A percentile compares a stretch with the other conserved stretches of the same genome.
Conservation (phyloP, 2,113 vertebrate genomes). For the Oncorhynchus nerka region DNA sequence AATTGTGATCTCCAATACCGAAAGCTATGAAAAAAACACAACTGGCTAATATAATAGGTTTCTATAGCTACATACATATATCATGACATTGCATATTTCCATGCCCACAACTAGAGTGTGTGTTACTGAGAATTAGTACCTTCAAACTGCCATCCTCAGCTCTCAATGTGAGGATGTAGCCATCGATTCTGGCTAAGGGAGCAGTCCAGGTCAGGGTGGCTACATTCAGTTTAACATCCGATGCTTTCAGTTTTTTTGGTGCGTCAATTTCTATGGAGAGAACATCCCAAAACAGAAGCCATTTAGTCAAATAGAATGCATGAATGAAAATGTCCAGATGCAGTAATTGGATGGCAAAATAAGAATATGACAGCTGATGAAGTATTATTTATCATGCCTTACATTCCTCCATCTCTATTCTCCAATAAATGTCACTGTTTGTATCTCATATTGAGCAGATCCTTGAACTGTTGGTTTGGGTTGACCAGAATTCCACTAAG, state of each 20-base stretch:
- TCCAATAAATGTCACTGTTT: no score
- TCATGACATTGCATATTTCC: background rate
- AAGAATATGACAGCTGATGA: no score
- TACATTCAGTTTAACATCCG: conserved; percentile 66
- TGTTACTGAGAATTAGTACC: conserved; percentile 63
- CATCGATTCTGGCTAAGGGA: conserved; percentile 80
- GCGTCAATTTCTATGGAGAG: conserved; percentile 80
- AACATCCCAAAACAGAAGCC: background rate
- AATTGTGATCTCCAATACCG: background rate
- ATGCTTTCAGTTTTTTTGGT: conserved; percentile 75
- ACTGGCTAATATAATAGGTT: background rate
- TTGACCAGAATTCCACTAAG: no score
- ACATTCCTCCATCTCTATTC: no score
- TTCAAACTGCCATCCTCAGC: conserved; percentile 68
- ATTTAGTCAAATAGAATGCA: no score
- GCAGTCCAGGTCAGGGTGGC: conserved; percentile 78
- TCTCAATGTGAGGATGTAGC: conserved; percentile 79
- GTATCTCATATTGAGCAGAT: no score
- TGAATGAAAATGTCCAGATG: no score
- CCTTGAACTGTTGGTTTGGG: no score
- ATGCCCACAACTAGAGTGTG: background rate
- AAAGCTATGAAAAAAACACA: background rate
- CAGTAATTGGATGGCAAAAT: no score
- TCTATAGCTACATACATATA: background rate
- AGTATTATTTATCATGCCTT: no score